phyloP scores from a whole-genome alignment of 2,797 vertebrate genomes.

The Lemur catta region DNA sequence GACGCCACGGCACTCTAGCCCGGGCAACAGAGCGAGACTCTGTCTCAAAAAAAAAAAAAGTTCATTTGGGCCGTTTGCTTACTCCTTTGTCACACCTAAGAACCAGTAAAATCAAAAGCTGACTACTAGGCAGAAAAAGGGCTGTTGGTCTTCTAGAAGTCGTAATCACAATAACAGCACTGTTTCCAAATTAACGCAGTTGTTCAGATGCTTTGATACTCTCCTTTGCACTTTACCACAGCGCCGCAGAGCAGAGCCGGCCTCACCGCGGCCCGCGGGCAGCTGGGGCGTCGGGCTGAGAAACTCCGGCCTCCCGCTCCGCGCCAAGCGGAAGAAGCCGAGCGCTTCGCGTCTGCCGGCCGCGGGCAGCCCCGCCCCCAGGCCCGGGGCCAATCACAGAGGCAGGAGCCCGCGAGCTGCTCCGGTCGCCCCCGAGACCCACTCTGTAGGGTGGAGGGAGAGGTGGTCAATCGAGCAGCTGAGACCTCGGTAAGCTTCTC shows the following conservation, averaged over 20 bases:
- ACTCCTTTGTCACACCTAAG: background rate
- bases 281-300: no score
- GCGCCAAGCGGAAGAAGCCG: rapidly evolving
- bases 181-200: background rate
- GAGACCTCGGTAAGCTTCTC: no score
- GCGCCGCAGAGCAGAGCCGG: background rate
- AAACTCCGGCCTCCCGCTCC: no score
- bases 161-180: background rate
- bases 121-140: background rate
- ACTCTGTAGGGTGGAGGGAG: background rate
- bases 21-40: no score
- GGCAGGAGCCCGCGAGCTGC: background rate
- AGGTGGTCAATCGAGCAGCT: background rate
- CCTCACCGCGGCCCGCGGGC: rapidly evolving
- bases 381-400: background rate
- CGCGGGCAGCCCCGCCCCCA: background rate
- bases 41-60: background rate
- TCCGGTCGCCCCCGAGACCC: no score
- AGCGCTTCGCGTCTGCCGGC: rapidly evolving
- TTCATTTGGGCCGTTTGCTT: background rate
- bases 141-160: background rate
- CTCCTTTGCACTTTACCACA: background rate
- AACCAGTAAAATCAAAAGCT: background rate
- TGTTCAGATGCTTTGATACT: background rate
- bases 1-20: no score